These are phyloP conservation scores for Lithodes maja DNA, from an alignment of 2,888 invertebrate genomes.

Conservation along the genomic window DNA sequence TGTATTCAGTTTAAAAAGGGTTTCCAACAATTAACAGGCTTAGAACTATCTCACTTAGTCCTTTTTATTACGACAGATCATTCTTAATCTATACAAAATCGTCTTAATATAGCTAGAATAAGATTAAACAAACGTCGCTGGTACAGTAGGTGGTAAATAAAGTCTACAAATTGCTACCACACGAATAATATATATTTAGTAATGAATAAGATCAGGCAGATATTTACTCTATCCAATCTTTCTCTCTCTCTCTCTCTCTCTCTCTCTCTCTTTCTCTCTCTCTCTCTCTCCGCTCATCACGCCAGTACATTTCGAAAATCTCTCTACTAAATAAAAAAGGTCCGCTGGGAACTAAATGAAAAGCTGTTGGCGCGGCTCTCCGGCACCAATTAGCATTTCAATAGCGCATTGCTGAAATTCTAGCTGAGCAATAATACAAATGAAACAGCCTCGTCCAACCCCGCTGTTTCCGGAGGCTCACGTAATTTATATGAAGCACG, in stretches of 20 bases:
- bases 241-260: background rate
- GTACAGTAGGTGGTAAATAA: no score
- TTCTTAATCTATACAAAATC: no score
- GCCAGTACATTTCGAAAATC: background rate
- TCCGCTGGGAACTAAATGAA: slow-evolving; percentile 31
- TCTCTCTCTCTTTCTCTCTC: background rate
- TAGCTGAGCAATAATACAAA: slow-evolving; percentile 30
- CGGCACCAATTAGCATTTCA: slow-evolving; percentile 42
- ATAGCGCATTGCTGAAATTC: slow-evolving; percentile 37
- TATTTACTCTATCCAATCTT: background rate
- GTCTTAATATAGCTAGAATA: no score
- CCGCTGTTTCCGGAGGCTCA: slow-evolving; percentile 1
- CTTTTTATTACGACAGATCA: no score
- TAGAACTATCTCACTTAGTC: no score
- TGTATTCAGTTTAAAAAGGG: no score
- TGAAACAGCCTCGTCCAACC: slow-evolving; percentile 23
- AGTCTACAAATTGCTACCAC: no score
- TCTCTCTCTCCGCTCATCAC: background rate
- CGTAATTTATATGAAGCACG: background rate
- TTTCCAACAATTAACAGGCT: no score
- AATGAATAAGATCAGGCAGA: no score
- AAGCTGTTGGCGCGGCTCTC: slow-evolving; percentile 31
- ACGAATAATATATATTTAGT: no score
- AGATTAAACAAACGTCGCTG: no score
- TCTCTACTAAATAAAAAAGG: slow-evolving; percentile 5